Evolutionary conservation across 1,140 invertebrate species (phyloP), one percentile per base, ranked within the genome.

Genomic region (Arion vulgaris): DNA sequence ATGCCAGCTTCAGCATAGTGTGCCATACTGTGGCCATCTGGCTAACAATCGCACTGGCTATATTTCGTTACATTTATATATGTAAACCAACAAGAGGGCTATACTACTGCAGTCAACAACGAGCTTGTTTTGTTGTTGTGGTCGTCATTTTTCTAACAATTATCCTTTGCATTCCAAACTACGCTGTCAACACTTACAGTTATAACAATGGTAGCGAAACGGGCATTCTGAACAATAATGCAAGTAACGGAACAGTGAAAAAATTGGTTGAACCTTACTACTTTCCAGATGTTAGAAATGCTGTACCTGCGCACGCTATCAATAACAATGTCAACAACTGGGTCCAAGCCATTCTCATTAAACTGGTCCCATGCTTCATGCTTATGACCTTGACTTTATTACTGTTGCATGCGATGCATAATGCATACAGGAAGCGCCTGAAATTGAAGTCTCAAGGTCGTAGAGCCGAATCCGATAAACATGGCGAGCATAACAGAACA

Each of bases 21-120:
- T 94, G 96, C 90, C 98, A 99, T 91, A 98, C 97, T 0, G 96
- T 98, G 68, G 97, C 97, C 0, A 98, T 98, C 81, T 98, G 96
- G 95, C 91, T 99, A 83, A 98, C 98, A 0, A 95, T 99, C 0
- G 96, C 96, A 1, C 91, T 99, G 62, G 97, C 97, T 0, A 95
- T 98, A 9, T 99, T 98, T 96, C 93, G 97, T 9, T 98, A 97
- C 90, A 95, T 98, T 28, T 97, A 96, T 0, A 96, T 98, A 0
- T 94, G 94, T 82, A 91, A 95, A 88, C 96, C 96, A 0, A 95
- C 96, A 78, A 94, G 93, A 73, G 96, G 96, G 90, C 93, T 39
- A 15, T 69, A 82, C 9, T 96, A 96, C 95, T 97, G 96, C 88
- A 95, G 94, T 81, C 95, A 95, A 92, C 88, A 93, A 0, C 93